phyloP scores from a whole-genome alignment of 2,888 invertebrate genomes.

The Archaeoteleia sp. region DNA sequence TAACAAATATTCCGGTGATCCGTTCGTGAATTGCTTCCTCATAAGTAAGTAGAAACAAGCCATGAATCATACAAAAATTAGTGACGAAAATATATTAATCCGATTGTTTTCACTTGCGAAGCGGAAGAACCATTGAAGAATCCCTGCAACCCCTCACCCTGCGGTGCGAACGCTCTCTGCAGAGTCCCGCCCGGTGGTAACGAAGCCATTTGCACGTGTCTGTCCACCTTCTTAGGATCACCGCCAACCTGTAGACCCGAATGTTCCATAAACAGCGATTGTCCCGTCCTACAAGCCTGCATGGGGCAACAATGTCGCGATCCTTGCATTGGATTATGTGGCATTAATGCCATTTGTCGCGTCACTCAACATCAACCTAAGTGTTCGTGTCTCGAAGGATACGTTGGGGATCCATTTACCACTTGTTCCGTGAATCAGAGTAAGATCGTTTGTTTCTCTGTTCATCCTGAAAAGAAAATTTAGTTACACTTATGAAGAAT shows the following conservation, averaged over 20 bases:
- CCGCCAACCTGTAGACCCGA: constrained; percentile 87
- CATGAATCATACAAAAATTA: neutral
- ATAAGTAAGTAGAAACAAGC: constrained; percentile 83
- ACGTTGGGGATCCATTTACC: constrained; percentile 82
- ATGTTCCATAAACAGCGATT: constrained; percentile 83
- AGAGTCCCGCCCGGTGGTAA: constrained; percentile 64
- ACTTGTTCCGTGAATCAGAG: constrained; percentile 75
- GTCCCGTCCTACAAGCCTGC: constrained; percentile 79
- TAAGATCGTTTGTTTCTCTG: no score
- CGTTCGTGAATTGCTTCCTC: constrained; percentile 78
- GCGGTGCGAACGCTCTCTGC: constrained; percentile 78
- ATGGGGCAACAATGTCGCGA: constrained; percentile 80
- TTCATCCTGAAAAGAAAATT: constrained; percentile 4
- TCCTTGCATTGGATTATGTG: constrained; percentile 81
- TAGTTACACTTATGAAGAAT: neutral
- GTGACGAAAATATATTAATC: neutral
- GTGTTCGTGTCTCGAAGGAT: constrained; percentile 80
- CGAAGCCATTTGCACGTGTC: constrained; percentile 82
- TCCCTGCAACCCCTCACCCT: constrained; percentile 74
- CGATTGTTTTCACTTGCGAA: constrained; percentile 4
- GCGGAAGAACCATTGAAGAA: constrained; percentile 30
- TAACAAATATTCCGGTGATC: no score
- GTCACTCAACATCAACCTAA: constrained; percentile 81
- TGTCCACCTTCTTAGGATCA: constrained; percentile 81
- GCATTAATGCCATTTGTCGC: constrained; percentile 79